Conservation (phyloP, 92 coral and sea anemone genomes). For the Siderastrea siderea region DNA sequence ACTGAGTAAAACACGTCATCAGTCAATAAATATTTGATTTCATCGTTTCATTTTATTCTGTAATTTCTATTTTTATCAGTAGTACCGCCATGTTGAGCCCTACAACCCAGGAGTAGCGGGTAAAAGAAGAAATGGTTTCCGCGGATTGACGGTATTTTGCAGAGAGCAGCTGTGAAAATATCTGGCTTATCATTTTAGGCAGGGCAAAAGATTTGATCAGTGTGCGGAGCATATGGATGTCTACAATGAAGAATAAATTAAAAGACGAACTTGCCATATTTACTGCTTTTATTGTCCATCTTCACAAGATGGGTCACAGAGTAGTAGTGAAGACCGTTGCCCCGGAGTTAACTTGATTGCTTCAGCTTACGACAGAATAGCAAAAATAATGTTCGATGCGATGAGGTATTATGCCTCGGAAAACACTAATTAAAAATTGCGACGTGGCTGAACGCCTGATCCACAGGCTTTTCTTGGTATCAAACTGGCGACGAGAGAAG, state of each 20-base stretch:
- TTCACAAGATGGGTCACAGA: constrained; percentile 56
- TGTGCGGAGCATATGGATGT: constrained; percentile 50
- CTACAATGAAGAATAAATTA: constrained; percentile 64
- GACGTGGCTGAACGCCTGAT: too few relatives aligned
- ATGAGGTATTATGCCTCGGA: constrained; percentile 42
- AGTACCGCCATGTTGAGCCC: constrained; percentile 20
- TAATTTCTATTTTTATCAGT: too few relatives aligned
- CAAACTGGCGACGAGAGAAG: too few relatives aligned
- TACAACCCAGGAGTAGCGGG: constrained; percentile 61
- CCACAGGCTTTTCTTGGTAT: too few relatives aligned
- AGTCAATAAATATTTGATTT: too few relatives aligned
- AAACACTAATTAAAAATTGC: neutral
- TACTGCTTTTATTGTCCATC: constrained; percentile 51
- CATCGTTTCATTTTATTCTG: too few relatives aligned
- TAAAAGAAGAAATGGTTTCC: constrained; percentile 28
- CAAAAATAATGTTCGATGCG: constrained; percentile 78
- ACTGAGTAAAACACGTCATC: too few relatives aligned
- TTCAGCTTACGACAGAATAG: constrained; percentile 87
- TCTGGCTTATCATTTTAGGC: constrained; percentile 85
- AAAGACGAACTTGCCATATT: constrained; percentile 43
- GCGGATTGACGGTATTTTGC: constrained; percentile 38
- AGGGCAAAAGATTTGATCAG: constrained; percentile 80
- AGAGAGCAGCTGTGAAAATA: constrained; percentile 33
- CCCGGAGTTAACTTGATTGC: constrained; percentile 86
- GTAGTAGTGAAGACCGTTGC: constrained; percentile 62